Conservation (phyloP, 2,888 invertebrate species). For the Cremastinae sp. region DNA sequence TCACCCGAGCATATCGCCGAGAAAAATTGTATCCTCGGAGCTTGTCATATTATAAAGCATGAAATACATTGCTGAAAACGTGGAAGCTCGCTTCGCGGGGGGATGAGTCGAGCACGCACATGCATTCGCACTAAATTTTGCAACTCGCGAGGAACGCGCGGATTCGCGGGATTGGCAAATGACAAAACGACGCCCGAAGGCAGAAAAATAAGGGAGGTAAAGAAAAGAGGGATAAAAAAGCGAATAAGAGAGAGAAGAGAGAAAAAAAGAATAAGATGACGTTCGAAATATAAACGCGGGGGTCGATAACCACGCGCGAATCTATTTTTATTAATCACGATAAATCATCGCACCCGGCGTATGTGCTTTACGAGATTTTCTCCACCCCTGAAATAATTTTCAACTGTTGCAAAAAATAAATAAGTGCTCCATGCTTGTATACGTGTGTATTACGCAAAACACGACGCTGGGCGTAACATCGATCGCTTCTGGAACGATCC, state of each 20-base stretch:
- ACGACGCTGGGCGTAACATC: constrained; percentile 62
- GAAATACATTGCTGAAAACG: constrained; percentile 17
- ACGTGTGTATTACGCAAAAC: constrained; percentile 57
- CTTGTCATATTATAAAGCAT: constrained; percentile 2
- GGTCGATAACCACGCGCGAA: constrained; percentile 70
- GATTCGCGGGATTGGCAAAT: constrained; percentile 41
- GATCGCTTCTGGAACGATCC: constrained; percentile 60
- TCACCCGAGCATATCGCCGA: constrained; percentile 32
- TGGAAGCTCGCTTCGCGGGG: constrained; percentile 27
- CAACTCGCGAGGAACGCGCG: constrained; percentile 34
- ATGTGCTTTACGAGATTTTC: constrained; percentile 61
- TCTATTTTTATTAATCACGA: constrained; percentile 71
- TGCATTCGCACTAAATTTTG: constrained; percentile 61
- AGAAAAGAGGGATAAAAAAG: constrained; percentile 26
- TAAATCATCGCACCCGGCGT: constrained; percentile 64
- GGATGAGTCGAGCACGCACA: constrained; percentile 49
- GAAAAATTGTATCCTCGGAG: constrained; percentile 36
- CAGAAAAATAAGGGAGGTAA: not conserved
- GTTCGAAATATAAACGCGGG: constrained; percentile 64
- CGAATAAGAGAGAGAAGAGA: not conserved
- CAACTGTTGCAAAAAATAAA: constrained; percentile 10
- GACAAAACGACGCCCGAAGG: constrained; percentile 23
- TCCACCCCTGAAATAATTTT: not conserved
- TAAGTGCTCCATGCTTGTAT: constrained; percentile 12
- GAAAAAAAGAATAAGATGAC: constrained; percentile 26